Evolutionary conservation across 2,113 vertebrate genomes (phyloP), one percentile per base, ranked within the genome.

Genomic region (Oryzias woworae): DNA sequence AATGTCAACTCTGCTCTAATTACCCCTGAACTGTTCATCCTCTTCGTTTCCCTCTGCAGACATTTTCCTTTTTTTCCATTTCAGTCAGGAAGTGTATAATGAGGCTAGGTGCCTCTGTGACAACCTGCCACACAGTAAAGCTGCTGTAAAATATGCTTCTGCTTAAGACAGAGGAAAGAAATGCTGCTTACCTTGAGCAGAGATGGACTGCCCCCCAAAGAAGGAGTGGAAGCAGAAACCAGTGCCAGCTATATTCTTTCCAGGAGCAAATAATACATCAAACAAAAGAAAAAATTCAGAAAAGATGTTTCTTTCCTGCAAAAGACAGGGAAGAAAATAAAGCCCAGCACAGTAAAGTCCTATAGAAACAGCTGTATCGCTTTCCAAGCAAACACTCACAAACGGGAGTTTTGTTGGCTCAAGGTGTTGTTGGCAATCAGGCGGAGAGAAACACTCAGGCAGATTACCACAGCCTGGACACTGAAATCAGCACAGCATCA

Each of bases 21-120:
- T 83, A 84, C 62, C 73, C 61, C 77, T 53, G 71, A 79, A 73
- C 65, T 70, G 69, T 65, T 75, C 73, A 61, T 63, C 76, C 70
- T 79, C 58, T 47, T 53, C 54, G 43, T 71, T 62, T 63, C 45
- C 58, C 62, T 65, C n/a, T 59, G 62, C 75, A 79, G 62, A 72
- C 58, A 43, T 61, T 60, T 72, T 59, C 48, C 28, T 44, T 45
- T 49, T 45, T 36, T 45, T 53, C 24, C 28, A 4, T 20, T 57
- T 69, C 61, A 80, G 61, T 14, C 46, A 62, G 52, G 58, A 75
- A 78, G 64, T 81, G 75, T 73, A 66, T 85, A 87, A 90, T 83
- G 78, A 90, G 82, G 75, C 75, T 80, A 71, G 70, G 60, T 81
- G 26, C 78, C 79, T 83, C 72, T 85, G 80, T 83, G 80, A 81